Conservation (phyloP, 2,888 invertebrate species). For the Adelognathus sp. region DNA sequence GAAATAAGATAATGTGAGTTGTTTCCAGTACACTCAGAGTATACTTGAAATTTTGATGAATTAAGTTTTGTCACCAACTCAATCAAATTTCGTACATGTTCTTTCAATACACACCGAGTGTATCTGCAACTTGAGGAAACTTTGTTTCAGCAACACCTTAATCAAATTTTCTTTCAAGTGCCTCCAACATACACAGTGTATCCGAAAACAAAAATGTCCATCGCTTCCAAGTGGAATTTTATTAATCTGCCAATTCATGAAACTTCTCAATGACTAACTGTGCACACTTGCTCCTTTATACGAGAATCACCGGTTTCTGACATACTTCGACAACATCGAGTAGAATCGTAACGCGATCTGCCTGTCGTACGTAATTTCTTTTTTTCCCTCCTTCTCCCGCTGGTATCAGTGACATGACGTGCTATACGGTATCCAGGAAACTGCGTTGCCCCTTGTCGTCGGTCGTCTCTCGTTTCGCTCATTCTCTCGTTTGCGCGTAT, state of each 20-base stretch:
- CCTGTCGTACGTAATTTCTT: conserved; percentile 20
- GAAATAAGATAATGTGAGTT: too few relatives aligned
- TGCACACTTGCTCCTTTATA: not conserved
- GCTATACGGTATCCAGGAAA: conserved; percentile 33
- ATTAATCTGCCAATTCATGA: not conserved
- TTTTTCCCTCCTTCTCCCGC: conserved; percentile 30
- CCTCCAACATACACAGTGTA: too few relatives aligned
- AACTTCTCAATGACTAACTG: not conserved
- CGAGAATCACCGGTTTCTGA: not conserved
- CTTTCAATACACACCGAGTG: too few relatives aligned
- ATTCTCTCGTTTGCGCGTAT: conserved; percentile 4
- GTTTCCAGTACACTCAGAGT: too few relatives aligned
- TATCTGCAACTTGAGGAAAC: too few relatives aligned
- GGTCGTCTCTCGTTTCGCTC: conserved; percentile 52
- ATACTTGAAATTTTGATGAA: too few relatives aligned
- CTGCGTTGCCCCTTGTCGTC: conserved; percentile 42
- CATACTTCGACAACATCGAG: conserved; percentile 23
- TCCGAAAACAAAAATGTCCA: too few relatives aligned
- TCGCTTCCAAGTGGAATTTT: too few relatives aligned
- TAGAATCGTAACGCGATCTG: conserved; percentile 43
- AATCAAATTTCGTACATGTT: conserved; percentile 64
- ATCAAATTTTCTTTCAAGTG: too few relatives aligned
- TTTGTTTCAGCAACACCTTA: too few relatives aligned
- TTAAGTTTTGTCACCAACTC: conserved; percentile 61
- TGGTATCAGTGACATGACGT: conserved; percentile 32